These are phyloP conservation scores for Enteromius fasciolatus DNA, from an alignment of 2,797 vertebrate species.

Conservation along the genomic window DNA sequence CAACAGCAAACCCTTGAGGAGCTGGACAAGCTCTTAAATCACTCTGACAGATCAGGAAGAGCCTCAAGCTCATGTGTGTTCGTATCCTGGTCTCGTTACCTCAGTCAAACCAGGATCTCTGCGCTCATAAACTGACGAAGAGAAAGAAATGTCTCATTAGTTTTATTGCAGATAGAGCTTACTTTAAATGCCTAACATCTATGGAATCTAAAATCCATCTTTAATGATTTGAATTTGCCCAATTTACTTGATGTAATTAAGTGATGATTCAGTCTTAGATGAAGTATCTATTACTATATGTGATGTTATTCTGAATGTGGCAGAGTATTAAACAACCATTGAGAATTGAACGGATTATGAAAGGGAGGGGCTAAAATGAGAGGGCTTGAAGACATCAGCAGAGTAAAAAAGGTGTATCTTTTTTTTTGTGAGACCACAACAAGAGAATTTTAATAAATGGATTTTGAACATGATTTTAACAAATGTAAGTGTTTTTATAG, in stretches of 20 bases:
- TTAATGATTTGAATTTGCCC: neutral
- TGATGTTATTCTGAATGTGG: neutral
- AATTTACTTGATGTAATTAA: neutral
- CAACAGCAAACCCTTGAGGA: slow-evolving; percentile 18
- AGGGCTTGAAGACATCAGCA: neutral
- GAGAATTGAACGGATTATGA: neutral
- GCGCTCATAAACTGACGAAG: neutral
- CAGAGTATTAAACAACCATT: neutral
- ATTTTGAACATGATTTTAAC: neutral
- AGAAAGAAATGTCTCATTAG: neutral
- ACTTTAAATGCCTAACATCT: neutral
- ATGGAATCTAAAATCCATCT: neutral
- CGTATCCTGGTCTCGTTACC: slow-evolving; percentile 1
- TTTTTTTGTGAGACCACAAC: no score
- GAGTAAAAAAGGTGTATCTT: no score
- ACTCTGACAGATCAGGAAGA: slow-evolving; percentile 31
- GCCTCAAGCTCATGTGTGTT: slow-evolving; percentile 11
- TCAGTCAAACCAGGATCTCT: neutral
- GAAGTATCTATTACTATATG: neutral
- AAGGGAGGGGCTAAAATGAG: neutral
- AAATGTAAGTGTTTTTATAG: neutral
- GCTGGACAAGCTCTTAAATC: slow-evolving; percentile 41
- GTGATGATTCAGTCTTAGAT: neutral
- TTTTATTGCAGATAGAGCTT: neutral
- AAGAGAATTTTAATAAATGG: neutral